A percentile compares a stretch with the other conserved stretches of the same genome.
phyloP scores from a whole-genome alignment of 2,113 vertebrate species.

The Caranx melampygus region DNA sequence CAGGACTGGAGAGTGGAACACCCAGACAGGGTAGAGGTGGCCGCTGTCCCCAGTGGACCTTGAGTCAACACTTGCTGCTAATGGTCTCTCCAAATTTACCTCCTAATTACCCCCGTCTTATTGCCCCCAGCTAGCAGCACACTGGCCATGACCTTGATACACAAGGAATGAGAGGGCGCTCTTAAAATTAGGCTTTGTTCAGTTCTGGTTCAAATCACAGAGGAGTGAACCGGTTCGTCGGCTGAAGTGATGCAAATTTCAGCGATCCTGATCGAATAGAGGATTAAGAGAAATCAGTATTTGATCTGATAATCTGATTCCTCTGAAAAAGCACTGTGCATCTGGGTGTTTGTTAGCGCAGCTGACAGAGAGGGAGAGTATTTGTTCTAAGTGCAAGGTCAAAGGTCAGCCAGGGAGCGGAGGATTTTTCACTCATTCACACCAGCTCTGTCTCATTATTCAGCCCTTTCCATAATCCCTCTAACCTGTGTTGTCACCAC shows the following conservation, averaged over 20 bases:
- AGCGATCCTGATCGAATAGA: conserved; percentile 11
- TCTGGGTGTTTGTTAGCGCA: conserved; percentile 68
- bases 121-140: conserved; percentile 74
- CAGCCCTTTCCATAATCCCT: conserved; percentile 69
- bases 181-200: conserved; percentile 42
- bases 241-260: conserved; percentile 34
- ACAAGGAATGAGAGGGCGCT: conserved; percentile 30
- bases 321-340: conserved; percentile 37
- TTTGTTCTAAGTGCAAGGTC: conserved; percentile 72
- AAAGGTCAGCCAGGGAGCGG: conserved; percentile 68
- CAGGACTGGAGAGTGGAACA: conserved; percentile 62
- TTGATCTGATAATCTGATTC: conserved; percentile 12
- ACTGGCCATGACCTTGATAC: conserved; percentile 74
- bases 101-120: conserved; percentile 75
- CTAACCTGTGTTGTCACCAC: conserved; percentile 66
- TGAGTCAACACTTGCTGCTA: conserved; percentile 78
- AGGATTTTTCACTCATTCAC: conserved; percentile 74
- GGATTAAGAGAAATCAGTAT: conserved; percentile 30
- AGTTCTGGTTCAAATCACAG: conserved; percentile 47
- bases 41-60: conserved; percentile 65
- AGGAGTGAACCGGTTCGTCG: conserved; percentile 26
- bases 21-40: conserved; percentile 70
- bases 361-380: conserved; percentile 74
- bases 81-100: conserved; percentile 80
- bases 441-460: conserved; percentile 74